A percentile compares a stretch with the other conserved stretches of the same genome.
phyloP scores from a whole-genome alignment of 2,113 vertebrate genomes.

The Brachirus orientalis region DNA sequence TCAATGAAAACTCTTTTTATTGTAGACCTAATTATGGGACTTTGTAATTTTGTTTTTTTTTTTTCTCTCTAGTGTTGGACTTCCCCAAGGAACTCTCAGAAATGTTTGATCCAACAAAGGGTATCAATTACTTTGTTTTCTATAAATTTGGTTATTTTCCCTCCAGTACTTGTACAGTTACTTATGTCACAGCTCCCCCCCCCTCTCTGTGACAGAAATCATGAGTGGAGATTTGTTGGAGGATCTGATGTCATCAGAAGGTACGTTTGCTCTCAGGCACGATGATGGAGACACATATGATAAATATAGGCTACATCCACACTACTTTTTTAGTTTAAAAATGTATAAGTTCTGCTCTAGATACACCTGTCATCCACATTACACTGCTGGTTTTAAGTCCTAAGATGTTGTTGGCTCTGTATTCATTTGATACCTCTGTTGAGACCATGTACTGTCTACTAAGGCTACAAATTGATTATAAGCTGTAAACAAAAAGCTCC shows the following conservation, averaged over 20 bases:
- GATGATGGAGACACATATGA: neutral
- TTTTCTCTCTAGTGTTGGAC: slow-evolving; percentile 88
- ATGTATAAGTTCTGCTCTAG: too few species aligned
- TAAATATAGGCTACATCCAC: neutral
- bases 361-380: too few species aligned
- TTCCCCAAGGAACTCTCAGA: slow-evolving; percentile 97
- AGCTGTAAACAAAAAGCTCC: too few species aligned
- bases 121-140: slow-evolving; percentile 67
- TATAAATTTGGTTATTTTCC: neutral
- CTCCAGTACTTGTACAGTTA: neutral
- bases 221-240: slow-evolving; percentile 93
- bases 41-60: neutral
- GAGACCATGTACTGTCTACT: too few species aligned
- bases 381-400: too few species aligned
- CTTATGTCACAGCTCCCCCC: neutral
- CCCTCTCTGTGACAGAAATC: slow-evolving; percentile 83
- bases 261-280: slow-evolving; percentile 68
- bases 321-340: too few species aligned
- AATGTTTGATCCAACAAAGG: slow-evolving; percentile 97
- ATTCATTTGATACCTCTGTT: too few species aligned
- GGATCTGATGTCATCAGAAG: slow-evolving; percentile 98
- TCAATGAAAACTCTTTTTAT: too few species aligned
- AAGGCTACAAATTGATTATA: too few species aligned
- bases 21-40: neutral
- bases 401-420: too few species aligned